phyloP scores from a whole-genome alignment of 2,888 invertebrate genomes.

The Hirtodrosophila histrioides region DNA sequence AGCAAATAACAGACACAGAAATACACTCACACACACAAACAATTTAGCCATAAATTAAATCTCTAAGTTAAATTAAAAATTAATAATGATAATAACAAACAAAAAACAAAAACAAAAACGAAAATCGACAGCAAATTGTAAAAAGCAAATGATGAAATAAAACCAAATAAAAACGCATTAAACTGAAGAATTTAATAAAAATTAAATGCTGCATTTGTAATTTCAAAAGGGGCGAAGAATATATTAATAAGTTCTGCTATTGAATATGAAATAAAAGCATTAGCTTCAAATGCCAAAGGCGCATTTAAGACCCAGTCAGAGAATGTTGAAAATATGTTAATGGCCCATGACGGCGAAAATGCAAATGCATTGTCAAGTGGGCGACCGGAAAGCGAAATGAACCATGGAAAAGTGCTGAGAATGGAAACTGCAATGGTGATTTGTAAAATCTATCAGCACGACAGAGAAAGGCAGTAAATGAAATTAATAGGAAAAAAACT shows the following conservation, averaged over 20 bases:
- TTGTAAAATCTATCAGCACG: conserved; percentile 2
- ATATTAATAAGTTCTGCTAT: conserved; percentile 21
- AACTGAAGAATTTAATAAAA: conserved; percentile 77
- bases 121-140: conserved; percentile 42
- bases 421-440: conserved; percentile 6
- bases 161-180: conserved; percentile 69
- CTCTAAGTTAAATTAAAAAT: conserved; percentile 54
- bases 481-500: too few species aligned
- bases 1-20: conserved; percentile 17
- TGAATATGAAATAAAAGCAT: conserved; percentile 39
- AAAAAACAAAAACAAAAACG: neutral
- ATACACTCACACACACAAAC: conserved; percentile 21
- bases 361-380: conserved; percentile 46
- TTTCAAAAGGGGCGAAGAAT: neutral
- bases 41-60: conserved; percentile 48
- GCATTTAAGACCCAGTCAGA: conserved; percentile 18
- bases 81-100: conserved; percentile 54
- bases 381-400: conserved; percentile 15
- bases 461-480: neutral
- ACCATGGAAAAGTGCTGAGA: conserved; percentile 9
- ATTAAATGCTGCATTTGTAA: conserved; percentile 46
- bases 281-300: neutral
- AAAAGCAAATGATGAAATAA: conserved; percentile 64
- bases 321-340: conserved; percentile 33
- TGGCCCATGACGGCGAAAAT: conserved; percentile 43